Evolutionary conservation across 1,140 invertebrate species (phyloP), one percentile per base, ranked within the genome.

Genomic region (Nasonia vitripennis): DNA sequence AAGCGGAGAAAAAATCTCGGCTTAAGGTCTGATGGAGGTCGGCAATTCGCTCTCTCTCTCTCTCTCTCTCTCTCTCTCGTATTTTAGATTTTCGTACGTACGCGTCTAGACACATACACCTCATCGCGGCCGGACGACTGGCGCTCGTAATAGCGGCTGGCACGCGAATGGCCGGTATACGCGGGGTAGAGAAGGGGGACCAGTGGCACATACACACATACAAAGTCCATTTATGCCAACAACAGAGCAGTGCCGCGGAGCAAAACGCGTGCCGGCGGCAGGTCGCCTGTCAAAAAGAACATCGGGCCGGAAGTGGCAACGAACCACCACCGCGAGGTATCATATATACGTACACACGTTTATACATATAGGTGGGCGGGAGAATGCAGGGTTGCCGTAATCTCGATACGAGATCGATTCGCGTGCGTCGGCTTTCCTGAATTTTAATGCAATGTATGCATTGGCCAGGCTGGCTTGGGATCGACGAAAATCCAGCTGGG

Each of bases 401-500:
- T 86, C 87, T 85, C 87, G 84, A 84, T 68, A 84, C 48, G 77
- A 85, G 87, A 89, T 89, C 86, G 88, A 89, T 89, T 88, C 80
- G 71, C 84, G 71, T 85, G 84, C 81, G 86, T 83, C 82, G 87
- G 86, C 82, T 86, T 88, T 82, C 74, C 88, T 87, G 88, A 86
- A 89, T 89, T 88, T 88, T 88, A 87, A 89, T 88, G 88, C 88
- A 89, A 89, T 88, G 87, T 88, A 89, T 89, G 87, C 87, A 89
- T 89, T 88, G 89, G 82, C 79, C 71, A 86, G 85, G 62, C 83
- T 82, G 75, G 82, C 11, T 75, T 5, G 20, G 67, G 85, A 78
- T 86, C 88, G 86, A 86, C 84, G 78, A 89, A 89, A 87, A 87
- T 86, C 78, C 78, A 78, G 68, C 78, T 17, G 55, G 20, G 17